Conservation (phyloP, 2,113 vertebrate species). For the Thunnus thynnus region DNA sequence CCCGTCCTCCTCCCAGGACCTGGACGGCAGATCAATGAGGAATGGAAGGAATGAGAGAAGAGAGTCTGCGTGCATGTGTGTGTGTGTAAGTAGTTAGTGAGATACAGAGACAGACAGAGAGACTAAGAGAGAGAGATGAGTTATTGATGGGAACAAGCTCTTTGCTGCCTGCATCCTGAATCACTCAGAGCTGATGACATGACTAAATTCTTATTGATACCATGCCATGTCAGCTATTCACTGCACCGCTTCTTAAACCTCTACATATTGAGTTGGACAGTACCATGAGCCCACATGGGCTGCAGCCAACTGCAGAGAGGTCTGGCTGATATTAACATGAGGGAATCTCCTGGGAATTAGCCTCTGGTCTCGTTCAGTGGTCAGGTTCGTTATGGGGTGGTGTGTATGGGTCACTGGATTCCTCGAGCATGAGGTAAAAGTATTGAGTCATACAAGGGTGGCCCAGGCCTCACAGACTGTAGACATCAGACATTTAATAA, state of each 20-base stretch:
- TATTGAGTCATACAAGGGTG: constrained; percentile 72
- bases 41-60: constrained; percentile 77
- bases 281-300: neutral
- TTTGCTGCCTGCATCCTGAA: constrained; percentile 57
- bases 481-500: constrained; percentile 56
- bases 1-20: constrained; percentile 56
- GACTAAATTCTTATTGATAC: constrained; percentile 66
- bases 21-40: constrained; percentile 76
- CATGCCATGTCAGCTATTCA: constrained; percentile 57
- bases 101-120: constrained; percentile 16
- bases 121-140: constrained; percentile 32
- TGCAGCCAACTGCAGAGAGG: constrained; percentile 22
- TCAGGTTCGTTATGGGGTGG: constrained; percentile 41
- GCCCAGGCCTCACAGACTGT: constrained; percentile 45
- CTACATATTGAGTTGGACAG: constrained; percentile 39
- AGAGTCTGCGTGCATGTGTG: constrained; percentile 6
- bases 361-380: constrained; percentile 50
- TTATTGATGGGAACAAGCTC: constrained; percentile 48
- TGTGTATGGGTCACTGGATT: constrained; percentile 68
- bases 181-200: constrained; percentile 64
- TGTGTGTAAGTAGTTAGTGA: constrained; percentile 28
- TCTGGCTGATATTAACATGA: constrained; percentile 49
- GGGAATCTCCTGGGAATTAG: constrained; percentile 45
- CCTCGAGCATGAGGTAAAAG: constrained; percentile 69
- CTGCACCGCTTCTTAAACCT: constrained; percentile 16